A percentile compares a stretch with the other conserved stretches of the same genome.
phyloP scores from a whole-genome alignment of 2,797 vertebrate species.

The Sebastes nivosus region DNA sequence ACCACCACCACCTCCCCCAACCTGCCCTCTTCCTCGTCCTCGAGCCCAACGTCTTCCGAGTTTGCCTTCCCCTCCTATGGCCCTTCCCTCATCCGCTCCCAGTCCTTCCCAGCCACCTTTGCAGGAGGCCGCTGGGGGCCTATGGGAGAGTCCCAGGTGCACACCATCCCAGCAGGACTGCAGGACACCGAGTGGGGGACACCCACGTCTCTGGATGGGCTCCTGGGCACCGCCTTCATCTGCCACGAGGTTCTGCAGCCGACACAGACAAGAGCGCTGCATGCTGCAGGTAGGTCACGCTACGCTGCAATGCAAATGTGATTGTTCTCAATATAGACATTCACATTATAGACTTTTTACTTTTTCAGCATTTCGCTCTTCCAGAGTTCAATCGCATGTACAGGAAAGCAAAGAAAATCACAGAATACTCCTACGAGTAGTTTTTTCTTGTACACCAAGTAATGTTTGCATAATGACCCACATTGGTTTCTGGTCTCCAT shows the following conservation, averaged over 20 bases:
- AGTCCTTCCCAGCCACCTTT: conserved; percentile 92
- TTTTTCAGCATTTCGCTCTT: not conserved
- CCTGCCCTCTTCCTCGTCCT: conserved; percentile 47
- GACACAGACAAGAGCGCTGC: conserved; percentile 81
- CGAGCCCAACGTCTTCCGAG: conserved; percentile 68
- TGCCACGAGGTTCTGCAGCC: conserved; percentile 92
- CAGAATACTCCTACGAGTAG: not conserved
- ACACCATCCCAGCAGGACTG: conserved; percentile 90
- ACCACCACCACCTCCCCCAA: conserved; percentile 87
- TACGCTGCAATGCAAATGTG: not conserved
- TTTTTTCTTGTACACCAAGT: not conserved
- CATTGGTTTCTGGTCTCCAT: conserved; percentile 17
- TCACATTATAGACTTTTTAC: not conserved
- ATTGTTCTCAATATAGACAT: not conserved
- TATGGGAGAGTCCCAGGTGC: conserved; percentile 80
- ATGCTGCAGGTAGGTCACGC: conserved; percentile 79
- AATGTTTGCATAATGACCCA: conserved; percentile 33
- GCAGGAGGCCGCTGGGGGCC: conserved; percentile 73
- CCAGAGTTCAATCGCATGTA: not conserved
- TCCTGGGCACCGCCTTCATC: conserved; percentile 92
- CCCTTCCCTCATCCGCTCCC: conserved; percentile 86
- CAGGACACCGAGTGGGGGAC: conserved; percentile 97
- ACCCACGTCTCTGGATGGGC: conserved; percentile 93
- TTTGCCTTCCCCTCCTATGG: conserved; percentile 76
- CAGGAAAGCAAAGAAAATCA: conserved; percentile 2